phyloP scores from a whole-genome alignment of 2,113 vertebrate genomes.

The Prochilodus magdalenae region DNA sequence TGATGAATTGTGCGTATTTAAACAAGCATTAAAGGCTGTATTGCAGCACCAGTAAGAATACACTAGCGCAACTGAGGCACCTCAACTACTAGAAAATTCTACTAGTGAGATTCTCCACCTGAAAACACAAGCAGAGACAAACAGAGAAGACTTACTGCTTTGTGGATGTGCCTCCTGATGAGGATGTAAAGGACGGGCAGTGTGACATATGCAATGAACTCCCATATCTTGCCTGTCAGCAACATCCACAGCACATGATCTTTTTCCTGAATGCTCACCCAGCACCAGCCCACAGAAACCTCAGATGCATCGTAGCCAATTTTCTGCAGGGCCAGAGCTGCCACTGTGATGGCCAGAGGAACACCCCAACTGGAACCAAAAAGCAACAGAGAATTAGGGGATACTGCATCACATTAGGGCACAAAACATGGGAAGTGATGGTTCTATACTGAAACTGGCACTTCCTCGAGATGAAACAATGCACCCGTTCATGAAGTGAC shows the following conservation, averaged over 20 bases:
- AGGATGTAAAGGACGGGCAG: conserved; percentile 90
- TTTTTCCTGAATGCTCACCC: conserved; percentile 83
- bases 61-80: not conserved
- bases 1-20: not conserved
- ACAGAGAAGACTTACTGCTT: conserved; percentile 80
- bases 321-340: conserved; percentile 85
- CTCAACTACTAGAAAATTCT: not conserved
- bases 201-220: conserved; percentile 89
- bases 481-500: no score
- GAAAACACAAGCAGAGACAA: not conserved
- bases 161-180: conserved; percentile 89
- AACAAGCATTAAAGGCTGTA: not conserved
- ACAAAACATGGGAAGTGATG: not conserved
- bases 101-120: not conserved
- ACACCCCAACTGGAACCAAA: conserved; percentile 86
- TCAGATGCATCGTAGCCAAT: conserved; percentile 94
- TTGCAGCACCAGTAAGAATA: not conserved
- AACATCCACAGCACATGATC: conserved; percentile 93
- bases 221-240: conserved; percentile 92
- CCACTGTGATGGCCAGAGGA: conserved; percentile 85
- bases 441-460: not conserved
- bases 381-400: conserved; percentile 17
- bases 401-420: not conserved
- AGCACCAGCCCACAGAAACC: conserved; percentile 97
- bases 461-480: not conserved